Evolutionary conservation across 2,113 vertebrate species (phyloP).

Genomic region (Rhipidura dahli): DNA sequence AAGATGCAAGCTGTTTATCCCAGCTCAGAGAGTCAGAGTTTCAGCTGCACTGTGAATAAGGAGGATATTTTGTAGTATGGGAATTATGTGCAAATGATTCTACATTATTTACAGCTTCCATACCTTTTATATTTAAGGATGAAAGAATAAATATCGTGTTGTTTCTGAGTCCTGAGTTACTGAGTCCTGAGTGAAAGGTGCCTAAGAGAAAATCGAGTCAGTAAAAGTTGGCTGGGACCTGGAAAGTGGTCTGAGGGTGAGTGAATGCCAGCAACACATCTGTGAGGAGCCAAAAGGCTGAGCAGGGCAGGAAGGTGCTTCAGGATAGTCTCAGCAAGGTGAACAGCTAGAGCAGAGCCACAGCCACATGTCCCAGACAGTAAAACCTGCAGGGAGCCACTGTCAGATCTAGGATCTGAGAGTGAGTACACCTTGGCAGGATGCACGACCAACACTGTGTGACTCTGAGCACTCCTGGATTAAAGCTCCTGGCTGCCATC

Average conservation of each 20-base stretch:
- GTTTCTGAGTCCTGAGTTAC: background rate
- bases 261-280: background rate
- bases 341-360: background rate
- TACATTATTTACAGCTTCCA: background rate
- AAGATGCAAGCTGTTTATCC: background rate
- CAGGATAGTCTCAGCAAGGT: background rate
- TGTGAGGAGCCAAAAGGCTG: background rate
- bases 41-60: background rate
- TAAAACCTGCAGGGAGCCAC: background rate
- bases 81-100: background rate
- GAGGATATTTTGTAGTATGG: background rate
- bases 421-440: background rate
- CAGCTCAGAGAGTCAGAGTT: background rate
- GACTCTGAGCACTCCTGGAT: background rate
- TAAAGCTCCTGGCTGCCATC: background rate
- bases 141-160: background rate
- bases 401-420: background rate
- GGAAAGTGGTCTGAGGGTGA: background rate
- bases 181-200: background rate
- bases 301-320: background rate
- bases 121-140: background rate
- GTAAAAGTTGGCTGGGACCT: background rate
- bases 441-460: background rate
- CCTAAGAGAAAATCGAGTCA: background rate
- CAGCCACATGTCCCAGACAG: background rate